Evolutionary conservation across 2,888 invertebrate genomes (phyloP), one percentile per base, ranked within the genome.

Genomic region (Clunio marinus): DNA sequence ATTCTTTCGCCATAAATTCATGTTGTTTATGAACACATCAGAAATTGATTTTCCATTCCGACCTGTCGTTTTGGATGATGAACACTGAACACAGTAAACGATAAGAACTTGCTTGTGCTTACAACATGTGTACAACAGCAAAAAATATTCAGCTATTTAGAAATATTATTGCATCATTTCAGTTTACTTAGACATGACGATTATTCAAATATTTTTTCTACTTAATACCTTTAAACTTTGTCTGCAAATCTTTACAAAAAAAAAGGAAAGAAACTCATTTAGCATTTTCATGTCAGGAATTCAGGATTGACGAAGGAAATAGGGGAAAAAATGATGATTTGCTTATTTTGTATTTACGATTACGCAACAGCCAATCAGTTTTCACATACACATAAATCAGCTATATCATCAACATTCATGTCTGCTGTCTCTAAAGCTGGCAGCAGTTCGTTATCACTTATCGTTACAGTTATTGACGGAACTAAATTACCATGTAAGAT

Each of bases 31-130:
- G 59, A 59, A 59, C 59, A 15, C 20, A 59, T 35, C 28, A 32
- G 20, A 59, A 28, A 59, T 59, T 35, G 59, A 59, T 59, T 59
- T 59, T 59, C 59, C 59, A 59, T 59, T 59, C 17, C 51, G 22
- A 51, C 17, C 51, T 51, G 51, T 8, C n/a, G n/a, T n/a, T n/a
- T n/a, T n/a, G 17, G 51, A 7, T 51, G 51, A 51, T 51, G 51
- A 17, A 51, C 51, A 51, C 22, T 51, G 51, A 17, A 51, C 51
- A 51, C 22, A 17, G 22, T 51, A 51, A 51, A 51, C 10, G 51
- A 51, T 51, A 51, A 51, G 51, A 51, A 22, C 51, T 17, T 22
- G 17, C 22, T 51, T 51, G n/a, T n/a, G n/a, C n/a, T n/a, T n/a
- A n/a, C n/a, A n/a, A n/a, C n/a, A n/a, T n/a, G n/a, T n/a, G n/a